phyloP scores from a whole-genome alignment of 1,140 invertebrate genomes.

The Wasmannia auropunctata region DNA sequence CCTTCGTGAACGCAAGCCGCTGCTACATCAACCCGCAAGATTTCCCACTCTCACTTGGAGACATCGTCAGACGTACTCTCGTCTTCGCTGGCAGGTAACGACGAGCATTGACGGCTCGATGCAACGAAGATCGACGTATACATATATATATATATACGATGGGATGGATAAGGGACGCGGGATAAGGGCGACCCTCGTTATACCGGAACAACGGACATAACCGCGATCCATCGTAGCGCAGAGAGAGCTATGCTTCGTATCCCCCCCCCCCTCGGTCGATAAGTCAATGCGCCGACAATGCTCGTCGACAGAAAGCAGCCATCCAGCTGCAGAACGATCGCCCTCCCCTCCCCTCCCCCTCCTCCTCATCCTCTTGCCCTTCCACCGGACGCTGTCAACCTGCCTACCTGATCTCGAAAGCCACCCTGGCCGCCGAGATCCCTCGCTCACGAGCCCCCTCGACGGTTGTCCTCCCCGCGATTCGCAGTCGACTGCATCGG shows the following conservation, averaged over 20 bases:
- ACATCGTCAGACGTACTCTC: conserved; percentile 39
- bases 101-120: conserved; percentile 57
- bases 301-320: conserved; percentile 75
- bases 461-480: conserved; percentile 35
- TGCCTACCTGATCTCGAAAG: conserved; percentile 53
- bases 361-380: background rate
- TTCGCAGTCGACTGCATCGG: conserved; percentile 45
- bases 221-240: conserved; percentile 78
- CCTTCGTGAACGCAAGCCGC: background rate
- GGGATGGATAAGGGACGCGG: conserved; percentile 20
- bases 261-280: conserved; percentile 74
- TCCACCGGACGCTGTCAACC: background rate
- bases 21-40: background rate
- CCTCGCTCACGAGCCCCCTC: conserved; percentile 33
- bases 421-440: conserved; percentile 40
- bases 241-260: conserved; percentile 71
- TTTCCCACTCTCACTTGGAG: conserved; percentile 47
- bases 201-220: conserved; percentile 80
- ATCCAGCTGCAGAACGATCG: conserved; percentile 70
- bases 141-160: too few species aligned
- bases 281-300: conserved; percentile 81
- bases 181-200: conserved; percentile 72
- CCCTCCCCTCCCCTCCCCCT: background rate
- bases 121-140: conserved; percentile 64
- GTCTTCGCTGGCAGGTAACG: conserved; percentile 66